Conservation (phyloP, 92 coral and sea anemone genomes). For the Parazoanthus swiftii region DNA sequence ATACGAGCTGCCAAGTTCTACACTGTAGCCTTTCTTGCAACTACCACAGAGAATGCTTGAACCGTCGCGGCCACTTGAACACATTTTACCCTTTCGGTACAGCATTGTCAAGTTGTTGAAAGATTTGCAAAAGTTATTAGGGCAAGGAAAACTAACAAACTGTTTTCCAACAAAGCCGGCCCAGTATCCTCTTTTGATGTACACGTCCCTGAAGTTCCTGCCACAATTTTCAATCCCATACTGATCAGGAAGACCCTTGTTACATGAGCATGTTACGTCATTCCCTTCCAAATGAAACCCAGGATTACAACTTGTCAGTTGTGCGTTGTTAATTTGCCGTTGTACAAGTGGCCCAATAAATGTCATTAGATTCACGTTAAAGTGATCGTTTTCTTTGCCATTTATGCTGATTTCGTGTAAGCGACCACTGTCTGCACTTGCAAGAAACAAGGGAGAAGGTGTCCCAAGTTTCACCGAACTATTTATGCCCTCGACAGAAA, state of each 20-base stretch:
- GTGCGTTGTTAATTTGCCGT: slow-evolving; percentile 36
- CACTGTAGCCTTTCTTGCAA: slow-evolving; percentile 43
- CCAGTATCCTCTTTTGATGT: slow-evolving; percentile 81
- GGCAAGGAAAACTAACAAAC: slow-evolving; percentile 71
- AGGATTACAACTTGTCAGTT: slow-evolving; percentile 55
- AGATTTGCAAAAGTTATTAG: slow-evolving; percentile 57
- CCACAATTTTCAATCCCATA: slow-evolving; percentile 67
- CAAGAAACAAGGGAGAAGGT: slow-evolving; percentile 69
- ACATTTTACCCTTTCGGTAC: slow-evolving; percentile 43
- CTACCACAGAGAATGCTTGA: slow-evolving; percentile 47
- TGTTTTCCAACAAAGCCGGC: slow-evolving; percentile 67
- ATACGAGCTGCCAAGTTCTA: slow-evolving; percentile 33
- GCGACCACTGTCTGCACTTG: slow-evolving; percentile 20
- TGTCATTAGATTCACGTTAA: slow-evolving; percentile 54
- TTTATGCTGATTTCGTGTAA: slow-evolving; percentile 42
- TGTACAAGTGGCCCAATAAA: slow-evolving; percentile 54
- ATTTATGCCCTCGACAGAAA: slow-evolving; percentile 32
- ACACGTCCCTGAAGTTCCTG: slow-evolving; percentile 46
- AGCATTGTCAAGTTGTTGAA: neutral
- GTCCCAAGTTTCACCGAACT: slow-evolving; percentile 34
- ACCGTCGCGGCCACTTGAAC: slow-evolving; percentile 26
- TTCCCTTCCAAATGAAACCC: slow-evolving; percentile 48
- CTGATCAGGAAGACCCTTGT: neutral
- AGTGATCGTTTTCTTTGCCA: slow-evolving; percentile 50
- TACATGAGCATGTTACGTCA: slow-evolving; percentile 55